A percentile compares a stretch with the other conserved stretches of the same genome.
Evolutionary conservation across 2,888 invertebrate species (phyloP).

Genomic region (Sympetrum striolatum): DNA sequence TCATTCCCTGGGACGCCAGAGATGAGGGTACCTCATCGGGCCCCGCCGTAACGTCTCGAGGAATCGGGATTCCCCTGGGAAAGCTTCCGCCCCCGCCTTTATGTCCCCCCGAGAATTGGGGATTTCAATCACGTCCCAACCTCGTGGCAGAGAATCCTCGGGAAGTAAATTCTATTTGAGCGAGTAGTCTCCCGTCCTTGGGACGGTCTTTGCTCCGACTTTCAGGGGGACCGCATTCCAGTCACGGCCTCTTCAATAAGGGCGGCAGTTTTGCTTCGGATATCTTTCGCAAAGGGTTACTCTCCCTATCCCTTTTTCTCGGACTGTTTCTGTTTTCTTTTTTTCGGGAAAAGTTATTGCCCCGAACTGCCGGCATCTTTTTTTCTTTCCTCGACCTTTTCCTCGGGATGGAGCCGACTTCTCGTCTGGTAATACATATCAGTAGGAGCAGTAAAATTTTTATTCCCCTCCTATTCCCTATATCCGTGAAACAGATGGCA

Average conservation of each 20-base stretch:
- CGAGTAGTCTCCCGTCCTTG: not conserved
- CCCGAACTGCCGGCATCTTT: not conserved
- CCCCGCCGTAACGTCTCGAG: not conserved
- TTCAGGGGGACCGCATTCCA: not conserved
- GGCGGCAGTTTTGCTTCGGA: not conserved
- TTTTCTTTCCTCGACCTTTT: not conserved
- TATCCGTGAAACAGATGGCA: not conserved
- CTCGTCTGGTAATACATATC: not conserved
- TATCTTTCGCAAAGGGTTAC: not conserved
- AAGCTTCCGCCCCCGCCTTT: not conserved
- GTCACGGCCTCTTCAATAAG: not conserved
- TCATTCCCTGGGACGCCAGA: not conserved
- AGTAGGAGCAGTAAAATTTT: not conserved
- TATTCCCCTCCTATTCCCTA: not conserved
- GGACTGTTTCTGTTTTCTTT: not conserved
- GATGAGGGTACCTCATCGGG: not conserved
- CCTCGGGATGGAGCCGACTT: not conserved
- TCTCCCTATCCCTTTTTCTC: not conserved
- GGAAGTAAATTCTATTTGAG: not conserved
- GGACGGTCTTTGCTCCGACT: not conserved
- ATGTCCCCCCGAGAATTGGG: not conserved
- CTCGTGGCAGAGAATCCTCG: not conserved
- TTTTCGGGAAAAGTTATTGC: not conserved
- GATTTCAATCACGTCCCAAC: not conserved
- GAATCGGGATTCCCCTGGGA: not conserved